phyloP scores from a whole-genome alignment of 2,888 invertebrate genomes.

The Omphaloscelis lunosa region DNA sequence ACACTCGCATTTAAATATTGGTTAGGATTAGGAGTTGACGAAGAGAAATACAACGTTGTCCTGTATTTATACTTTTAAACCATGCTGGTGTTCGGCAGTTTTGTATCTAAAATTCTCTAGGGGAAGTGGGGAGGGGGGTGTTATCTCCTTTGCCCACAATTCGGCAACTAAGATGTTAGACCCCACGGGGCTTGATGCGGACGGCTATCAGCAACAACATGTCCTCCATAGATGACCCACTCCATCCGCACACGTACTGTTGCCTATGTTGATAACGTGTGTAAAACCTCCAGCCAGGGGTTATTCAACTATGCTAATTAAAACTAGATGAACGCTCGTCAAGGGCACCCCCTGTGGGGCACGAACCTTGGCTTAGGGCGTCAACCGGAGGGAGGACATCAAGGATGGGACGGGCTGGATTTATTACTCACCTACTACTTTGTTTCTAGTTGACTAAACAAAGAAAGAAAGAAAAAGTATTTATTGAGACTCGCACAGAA shows the following conservation, averaged over 20 bases:
- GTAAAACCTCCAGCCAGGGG: no score
- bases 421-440: background rate
- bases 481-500: no score
- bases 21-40: no score
- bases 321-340: no score
- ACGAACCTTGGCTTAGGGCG: no score
- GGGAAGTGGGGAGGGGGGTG: background rate
- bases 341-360: no score
- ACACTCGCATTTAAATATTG: no score
- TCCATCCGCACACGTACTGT: conserved; percentile 3
- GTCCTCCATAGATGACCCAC: conserved; percentile 25
- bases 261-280: conserved; percentile 28
- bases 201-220: conserved; percentile 23
- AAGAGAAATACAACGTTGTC: background rate
- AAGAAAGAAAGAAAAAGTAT: no score
- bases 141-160: background rate
- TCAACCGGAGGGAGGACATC: no score
- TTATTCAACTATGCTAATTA: no score
- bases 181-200: conserved; percentile 3
- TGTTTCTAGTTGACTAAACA: conserved; percentile 6
- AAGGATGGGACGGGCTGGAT: no score
- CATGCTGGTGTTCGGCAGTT: background rate
- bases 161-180: conserved; percentile 8
- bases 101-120: background rate
- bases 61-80: background rate